phyloP scores from a whole-genome alignment of 2,888 invertebrate species.

The Cryptocephalus moraei region DNA sequence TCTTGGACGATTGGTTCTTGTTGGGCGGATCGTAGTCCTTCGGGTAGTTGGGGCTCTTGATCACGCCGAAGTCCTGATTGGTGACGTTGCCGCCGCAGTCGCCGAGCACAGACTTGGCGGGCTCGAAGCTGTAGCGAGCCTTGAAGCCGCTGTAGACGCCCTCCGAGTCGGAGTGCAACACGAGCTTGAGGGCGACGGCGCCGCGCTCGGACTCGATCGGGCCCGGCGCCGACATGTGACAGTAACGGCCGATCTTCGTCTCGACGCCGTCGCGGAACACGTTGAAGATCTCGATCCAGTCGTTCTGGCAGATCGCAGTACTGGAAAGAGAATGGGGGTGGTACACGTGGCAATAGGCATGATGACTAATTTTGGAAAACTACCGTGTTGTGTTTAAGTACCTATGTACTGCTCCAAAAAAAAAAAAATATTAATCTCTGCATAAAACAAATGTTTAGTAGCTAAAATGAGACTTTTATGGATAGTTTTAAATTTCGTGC shows the following conservation, averaged over 20 bases:
- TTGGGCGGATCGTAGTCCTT: slow-evolving; percentile 78
- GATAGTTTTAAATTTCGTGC: too few species aligned
- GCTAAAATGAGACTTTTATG: too few species aligned
- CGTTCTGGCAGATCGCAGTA: slow-evolving; percentile 72
- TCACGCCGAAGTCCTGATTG: slow-evolving; percentile 69
- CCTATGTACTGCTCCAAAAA: too few species aligned
- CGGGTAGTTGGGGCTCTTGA: slow-evolving; percentile 86
- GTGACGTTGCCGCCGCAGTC: slow-evolving; percentile 91
- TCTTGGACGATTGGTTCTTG: slow-evolving; percentile 70
- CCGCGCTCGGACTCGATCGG: slow-evolving; percentile 89
- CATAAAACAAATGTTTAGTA: too few species aligned
- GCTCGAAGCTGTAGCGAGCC: slow-evolving; percentile 88
- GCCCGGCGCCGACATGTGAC: slow-evolving; percentile 83
- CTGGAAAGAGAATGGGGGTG: slow-evolving; percentile 35
- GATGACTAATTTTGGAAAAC: too few species aligned
- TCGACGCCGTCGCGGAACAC: slow-evolving; percentile 73
- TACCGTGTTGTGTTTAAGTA: too few species aligned
- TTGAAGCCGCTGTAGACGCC: slow-evolving; percentile 92
- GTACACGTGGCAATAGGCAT: too few species aligned
- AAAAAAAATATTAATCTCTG: too few species aligned
- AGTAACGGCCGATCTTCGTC: slow-evolving; percentile 83
- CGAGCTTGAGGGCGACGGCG: slow-evolving; percentile 76
- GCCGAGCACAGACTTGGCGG: slow-evolving; percentile 76
- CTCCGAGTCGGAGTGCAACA: slow-evolving; percentile 79
- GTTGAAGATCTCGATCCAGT: slow-evolving; percentile 91